Base-by-base conservation (phyloP, 2,888 invertebrate species). In the Zhengitettix transpicula region DNA sequence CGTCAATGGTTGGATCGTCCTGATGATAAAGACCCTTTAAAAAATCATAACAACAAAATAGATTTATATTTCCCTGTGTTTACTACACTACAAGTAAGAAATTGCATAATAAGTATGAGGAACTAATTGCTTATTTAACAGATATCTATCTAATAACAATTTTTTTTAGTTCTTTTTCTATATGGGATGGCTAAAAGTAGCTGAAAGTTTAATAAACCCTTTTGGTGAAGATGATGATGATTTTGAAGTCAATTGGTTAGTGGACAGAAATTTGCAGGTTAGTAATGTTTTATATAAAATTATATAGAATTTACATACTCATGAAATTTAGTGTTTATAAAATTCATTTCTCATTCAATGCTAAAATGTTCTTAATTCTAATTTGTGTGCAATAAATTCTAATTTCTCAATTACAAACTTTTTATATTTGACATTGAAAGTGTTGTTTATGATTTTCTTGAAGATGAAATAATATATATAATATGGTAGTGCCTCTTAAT, bases 161-260 rank as follows among this genome's bases (percentile, higher is more conserved):
- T 47, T n/a, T 56, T 67, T 74, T n/a, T 73, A 78, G 68, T 74
- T 74, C 64, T 71, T 74, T 64, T 74, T 73, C 65, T 74, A 73
- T 67, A 72, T 74, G 85, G 92, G 92, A 14, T 92, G 92, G 92
- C 74, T 92, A 47, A 92, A 92, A 76, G 92, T 92, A 67, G 93
- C 93, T 28, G 93, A 93, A 74, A 85, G 89, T 0, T 74, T 93
- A 59, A 90, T 94, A 64, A 95, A 95, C 74, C 92, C 92, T 0
- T 92, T 92, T 68, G 92, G 92, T 1, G 91, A 91, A 70, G 91
- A 92, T 67, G 92, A 92, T 69, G 92, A 92, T 68, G 92, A 92
- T 68, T 92, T 92, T 69, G 91, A 92, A 78, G 87, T 87, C 10
- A 94, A 92, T 71, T 93, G 93, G 92, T 82, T 94, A 75, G 87